These are phyloP conservation scores for Tenualosa thibaudeaui DNA, from an alignment of 2,797 vertebrate genomes.

Conservation along the genomic window DNA sequence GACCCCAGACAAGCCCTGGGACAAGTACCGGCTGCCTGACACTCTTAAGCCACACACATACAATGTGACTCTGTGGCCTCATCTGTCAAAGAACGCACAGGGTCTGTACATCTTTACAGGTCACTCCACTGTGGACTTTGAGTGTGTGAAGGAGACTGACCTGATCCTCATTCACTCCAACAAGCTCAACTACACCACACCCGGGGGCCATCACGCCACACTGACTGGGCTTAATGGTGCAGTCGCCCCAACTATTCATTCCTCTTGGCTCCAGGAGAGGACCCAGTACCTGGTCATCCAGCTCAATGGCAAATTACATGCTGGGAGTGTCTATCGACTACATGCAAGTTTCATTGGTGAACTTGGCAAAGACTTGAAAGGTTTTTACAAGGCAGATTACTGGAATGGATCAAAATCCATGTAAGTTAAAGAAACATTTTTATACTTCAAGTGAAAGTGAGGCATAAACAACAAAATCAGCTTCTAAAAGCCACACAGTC, in stretches of 20 bases:
- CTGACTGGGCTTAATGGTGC: constrained; percentile 30
- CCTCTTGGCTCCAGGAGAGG: constrained; percentile 65
- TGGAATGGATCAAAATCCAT: constrained; percentile 58
- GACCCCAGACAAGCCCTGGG: constrained; percentile 71
- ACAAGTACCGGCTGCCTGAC: constrained; percentile 79
- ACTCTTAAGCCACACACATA: constrained; percentile 75
- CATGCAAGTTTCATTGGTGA: constrained; percentile 76
- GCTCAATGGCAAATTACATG: constrained; percentile 54
- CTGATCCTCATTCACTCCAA: constrained; percentile 78
- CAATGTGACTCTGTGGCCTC: constrained; percentile 76
- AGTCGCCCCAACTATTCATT: constrained; percentile 36
- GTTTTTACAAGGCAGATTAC: constrained; percentile 92
- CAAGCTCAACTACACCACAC: constrained; percentile 56
- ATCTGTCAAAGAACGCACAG: constrained; percentile 39
- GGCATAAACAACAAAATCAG: too few relatives aligned
- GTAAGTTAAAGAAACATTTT: constrained; percentile 68
- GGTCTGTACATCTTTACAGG: constrained; percentile 82
- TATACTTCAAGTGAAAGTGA: background rate
- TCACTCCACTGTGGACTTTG: constrained; percentile 77
- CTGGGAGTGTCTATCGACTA: constrained; percentile 68
- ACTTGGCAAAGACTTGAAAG: constrained; percentile 82
- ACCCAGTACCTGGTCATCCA: constrained; percentile 85
- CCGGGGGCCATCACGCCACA: background rate
- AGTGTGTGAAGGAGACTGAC: constrained; percentile 70
- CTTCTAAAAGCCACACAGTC: too few relatives aligned